These are phyloP conservation scores for Clusia tigrina DNA, from an alignment of 2,888 invertebrate genomes.

Conservation along the genomic window DNA sequence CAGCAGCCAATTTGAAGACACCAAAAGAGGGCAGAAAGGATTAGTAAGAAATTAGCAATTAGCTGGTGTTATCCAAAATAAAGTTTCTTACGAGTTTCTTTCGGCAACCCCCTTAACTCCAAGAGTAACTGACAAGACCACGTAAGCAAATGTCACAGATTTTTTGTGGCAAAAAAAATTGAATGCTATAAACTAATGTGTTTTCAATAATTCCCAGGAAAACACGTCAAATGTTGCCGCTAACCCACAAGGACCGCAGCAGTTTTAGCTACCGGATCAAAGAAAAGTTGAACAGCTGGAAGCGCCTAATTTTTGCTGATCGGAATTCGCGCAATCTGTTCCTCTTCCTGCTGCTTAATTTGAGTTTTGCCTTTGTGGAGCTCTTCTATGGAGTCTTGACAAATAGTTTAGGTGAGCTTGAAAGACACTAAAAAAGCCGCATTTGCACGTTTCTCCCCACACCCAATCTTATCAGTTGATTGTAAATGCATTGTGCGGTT, in stretches of 20 bases:
- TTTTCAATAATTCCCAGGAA: too few relatives aligned
- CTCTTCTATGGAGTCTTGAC: constrained; percentile 91
- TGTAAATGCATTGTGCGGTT: not conserved
- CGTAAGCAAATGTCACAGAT: constrained; percentile 57
- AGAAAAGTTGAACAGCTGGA: constrained; percentile 80
- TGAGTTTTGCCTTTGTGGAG: constrained; percentile 97
- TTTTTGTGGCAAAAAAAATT: constrained; percentile 17
- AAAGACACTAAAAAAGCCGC: not conserved
- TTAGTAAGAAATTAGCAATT: too few relatives aligned
- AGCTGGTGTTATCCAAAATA: too few relatives aligned
- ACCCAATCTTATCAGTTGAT: not conserved
- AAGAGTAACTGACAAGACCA: constrained; percentile 51
- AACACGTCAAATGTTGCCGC: constrained; percentile 51
- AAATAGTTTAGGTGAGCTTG: constrained; percentile 78
- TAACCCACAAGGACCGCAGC: constrained; percentile 81
- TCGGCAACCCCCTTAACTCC: not conserved
- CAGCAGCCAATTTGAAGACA: too few relatives aligned
- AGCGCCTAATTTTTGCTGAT: constrained; percentile 89
- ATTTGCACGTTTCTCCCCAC: not conserved
- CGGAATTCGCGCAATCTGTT: constrained; percentile 93
- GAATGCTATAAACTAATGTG: constrained; percentile 10
- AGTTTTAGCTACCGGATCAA: constrained; percentile 72
- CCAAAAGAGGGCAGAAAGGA: too few relatives aligned
- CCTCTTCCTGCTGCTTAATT: constrained; percentile 88
- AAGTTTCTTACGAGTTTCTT: too few relatives aligned